Evolutionary conservation across 2,113 vertebrate genomes (phyloP), one percentile per base, ranked within the genome.

Genomic region (Caranx melampygus): DNA sequence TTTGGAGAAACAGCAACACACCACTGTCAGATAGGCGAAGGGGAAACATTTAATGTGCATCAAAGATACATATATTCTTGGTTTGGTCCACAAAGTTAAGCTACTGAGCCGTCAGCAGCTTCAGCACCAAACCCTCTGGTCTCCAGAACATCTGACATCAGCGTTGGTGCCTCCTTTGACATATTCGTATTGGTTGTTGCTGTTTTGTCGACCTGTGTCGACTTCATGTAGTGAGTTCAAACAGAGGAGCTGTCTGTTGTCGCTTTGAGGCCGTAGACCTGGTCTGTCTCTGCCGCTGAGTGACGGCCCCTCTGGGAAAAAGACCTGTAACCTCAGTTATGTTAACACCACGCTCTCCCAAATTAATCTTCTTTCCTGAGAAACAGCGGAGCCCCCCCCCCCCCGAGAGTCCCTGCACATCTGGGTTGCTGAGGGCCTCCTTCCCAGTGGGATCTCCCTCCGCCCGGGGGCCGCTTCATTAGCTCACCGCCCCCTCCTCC

Each of bases 371-470:
- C 59, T 63, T 54, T 49, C 77, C 78, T 63, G 60, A 81, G 67
- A 79, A 73, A 62, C 70, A 37, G 34, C 51, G 78, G 69, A 69
- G n/a, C 15, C 57, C 71, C 58, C 40, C 10, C 7, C 9, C 26
- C 26, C 66, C 7, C 70, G n/a, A 67, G 66, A 75, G 63, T 61
- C 52, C 37, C 57, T 74, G 75, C 79, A 90, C 88, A 90, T 92
- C 88, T 91, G 91, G 68, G 63, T 75, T 65, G 49, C 77, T 42
- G 70, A 47, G 79, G 69, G 51, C 73, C 77, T 68, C 81, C 65
- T 51, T 61, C 79, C 59, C 84, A 72, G 79, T 60, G 70, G 68
- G 78, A 73, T 35, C 80, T 47, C 60, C 60, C 40, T 40, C 49
- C 21, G 4, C 70, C 55, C 13, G 10, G 76, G 67, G 62, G 51